A percentile compares a stretch with the other conserved stretches of the same genome.
Conservation (phyloP, 2,888 invertebrate genomes). For the Silvanus unidentatus region DNA sequence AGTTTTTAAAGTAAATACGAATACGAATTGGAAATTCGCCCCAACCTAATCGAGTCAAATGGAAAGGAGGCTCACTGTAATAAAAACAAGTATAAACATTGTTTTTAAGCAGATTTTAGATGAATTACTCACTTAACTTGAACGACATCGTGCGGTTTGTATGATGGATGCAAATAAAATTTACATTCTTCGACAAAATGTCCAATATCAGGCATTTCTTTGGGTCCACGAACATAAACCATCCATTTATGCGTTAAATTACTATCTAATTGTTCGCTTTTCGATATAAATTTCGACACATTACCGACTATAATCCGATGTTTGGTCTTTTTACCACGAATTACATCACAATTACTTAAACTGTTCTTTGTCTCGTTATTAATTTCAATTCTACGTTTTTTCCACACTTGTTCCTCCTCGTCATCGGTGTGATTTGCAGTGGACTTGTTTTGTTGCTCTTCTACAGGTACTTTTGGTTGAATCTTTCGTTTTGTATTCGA, state of each 20-base stretch:
- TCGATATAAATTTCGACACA: conserved; percentile 76
- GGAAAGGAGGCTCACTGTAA: conserved; percentile 71
- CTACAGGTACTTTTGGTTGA: conserved; percentile 12
- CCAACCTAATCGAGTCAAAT: conserved; percentile 82
- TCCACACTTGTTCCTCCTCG: too few relatives aligned
- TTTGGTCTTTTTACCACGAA: conserved; percentile 38
- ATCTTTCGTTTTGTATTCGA: conserved; percentile 26
- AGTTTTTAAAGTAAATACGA: conserved; percentile 70
- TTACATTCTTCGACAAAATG: conserved; percentile 66
- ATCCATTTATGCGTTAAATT: conserved; percentile 85
- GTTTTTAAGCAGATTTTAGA: background rate
- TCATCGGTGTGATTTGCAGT: conserved; percentile 4
- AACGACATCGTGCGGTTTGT: conserved; percentile 79
- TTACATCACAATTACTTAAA: conserved; percentile 9
- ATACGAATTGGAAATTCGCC: conserved; percentile 84
- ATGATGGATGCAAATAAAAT: conserved; percentile 79
- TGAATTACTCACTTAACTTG: conserved; percentile 61
- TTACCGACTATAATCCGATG: conserved; percentile 56
- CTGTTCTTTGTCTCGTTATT: background rate
- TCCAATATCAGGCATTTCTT: conserved; percentile 55
- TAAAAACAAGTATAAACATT: conserved; percentile 7
- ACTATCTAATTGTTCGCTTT: conserved; percentile 56
- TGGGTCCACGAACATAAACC: conserved; percentile 73
- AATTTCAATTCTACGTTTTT: conserved; percentile 8
- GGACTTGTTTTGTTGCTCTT: conserved; percentile 8